A percentile compares a stretch with the other conserved stretches of the same genome.
phyloP scores from a whole-genome alignment of 2,888 invertebrate species.

The Torymus texanus region DNA sequence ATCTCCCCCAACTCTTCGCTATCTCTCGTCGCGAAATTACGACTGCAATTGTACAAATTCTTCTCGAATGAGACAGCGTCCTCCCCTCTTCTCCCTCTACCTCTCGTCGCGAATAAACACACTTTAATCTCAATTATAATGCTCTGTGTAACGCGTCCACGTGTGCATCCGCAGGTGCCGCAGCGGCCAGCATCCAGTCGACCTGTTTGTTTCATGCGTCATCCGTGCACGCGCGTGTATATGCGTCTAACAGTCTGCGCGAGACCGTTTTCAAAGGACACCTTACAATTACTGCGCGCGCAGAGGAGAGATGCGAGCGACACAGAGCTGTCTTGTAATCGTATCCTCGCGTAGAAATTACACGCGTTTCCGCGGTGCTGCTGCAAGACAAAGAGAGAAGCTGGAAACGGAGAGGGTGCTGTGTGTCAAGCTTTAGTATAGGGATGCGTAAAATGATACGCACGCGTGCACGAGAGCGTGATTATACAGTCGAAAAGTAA shows the following conservation, averaged over 20 bases:
- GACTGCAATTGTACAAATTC: slow-evolving; percentile 29
- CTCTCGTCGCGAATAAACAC: not conserved
- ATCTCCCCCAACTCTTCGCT: not conserved
- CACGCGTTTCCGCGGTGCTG: not conserved
- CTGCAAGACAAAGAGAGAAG: no score
- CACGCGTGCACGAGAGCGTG: no score
- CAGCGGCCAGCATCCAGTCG: not conserved
- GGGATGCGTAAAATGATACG: no score
- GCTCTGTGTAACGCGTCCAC: not conserved
- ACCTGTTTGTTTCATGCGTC: slow-evolving; percentile 29
- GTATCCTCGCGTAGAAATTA: slow-evolving; percentile 5
- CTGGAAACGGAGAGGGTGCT: no score
- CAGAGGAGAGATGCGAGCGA: no score
- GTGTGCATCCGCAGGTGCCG: not conserved
- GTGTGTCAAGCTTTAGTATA: no score
- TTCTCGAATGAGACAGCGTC: slow-evolving; percentile 10
- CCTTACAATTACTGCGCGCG: slow-evolving; percentile 26
- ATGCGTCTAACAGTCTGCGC: not conserved
- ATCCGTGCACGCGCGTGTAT: not conserved
- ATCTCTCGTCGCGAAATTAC: not conserved
- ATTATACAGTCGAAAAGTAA: no score
- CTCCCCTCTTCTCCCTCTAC: no score
- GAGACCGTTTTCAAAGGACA: slow-evolving; percentile 38
- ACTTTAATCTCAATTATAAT: slow-evolving; percentile 52
- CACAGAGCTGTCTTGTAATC: slow-evolving; percentile 15